phyloP scores from a whole-genome alignment of 1,140 invertebrate species.

The Plectus sambesii region DNA sequence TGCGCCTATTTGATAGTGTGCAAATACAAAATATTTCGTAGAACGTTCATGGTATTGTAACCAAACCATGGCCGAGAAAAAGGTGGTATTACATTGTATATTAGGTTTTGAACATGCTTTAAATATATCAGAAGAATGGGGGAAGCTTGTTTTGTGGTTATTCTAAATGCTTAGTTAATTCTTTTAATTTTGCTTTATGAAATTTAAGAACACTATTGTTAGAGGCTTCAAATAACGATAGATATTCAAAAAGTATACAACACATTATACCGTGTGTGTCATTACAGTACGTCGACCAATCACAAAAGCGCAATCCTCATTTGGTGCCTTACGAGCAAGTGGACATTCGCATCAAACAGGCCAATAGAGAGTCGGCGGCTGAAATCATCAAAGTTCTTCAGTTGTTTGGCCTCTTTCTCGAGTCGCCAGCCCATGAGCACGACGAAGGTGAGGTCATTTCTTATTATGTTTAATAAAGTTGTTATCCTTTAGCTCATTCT shows the following conservation, averaged over 20 bases:
- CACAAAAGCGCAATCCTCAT: slow-evolving; percentile 84
- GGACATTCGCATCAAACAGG: slow-evolving; percentile 94
- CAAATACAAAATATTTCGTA: neutral
- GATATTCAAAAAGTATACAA: neutral
- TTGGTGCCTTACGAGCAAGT: slow-evolving; percentile 93
- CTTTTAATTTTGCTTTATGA: neutral
- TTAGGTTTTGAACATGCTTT: no score
- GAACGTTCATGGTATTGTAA: no score
- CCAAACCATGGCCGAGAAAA: no score
- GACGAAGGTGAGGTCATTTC: slow-evolving; percentile 45
- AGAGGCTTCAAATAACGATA: neutral
- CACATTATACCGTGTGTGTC: neutral
- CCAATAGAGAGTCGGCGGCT: slow-evolving; percentile 60
- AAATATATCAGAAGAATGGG: neutral
- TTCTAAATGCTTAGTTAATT: neutral
- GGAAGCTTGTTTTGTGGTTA: neutral
- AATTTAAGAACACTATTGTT: neutral
- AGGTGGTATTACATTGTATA: no score
- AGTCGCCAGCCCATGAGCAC: slow-evolving; percentile 86
- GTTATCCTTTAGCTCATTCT: no score
- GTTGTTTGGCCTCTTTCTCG: slow-evolving; percentile 91
- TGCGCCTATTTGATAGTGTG: neutral
- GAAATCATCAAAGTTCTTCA: slow-evolving; percentile 72
- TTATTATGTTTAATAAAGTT: slow-evolving; percentile 13
- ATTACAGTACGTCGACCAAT: slow-evolving; percentile 56